A percentile compares a stretch with the other conserved stretches of the same genome.
phyloP scores from a whole-genome alignment of 2,797 vertebrate species.

The Enteromius treurensis region DNA sequence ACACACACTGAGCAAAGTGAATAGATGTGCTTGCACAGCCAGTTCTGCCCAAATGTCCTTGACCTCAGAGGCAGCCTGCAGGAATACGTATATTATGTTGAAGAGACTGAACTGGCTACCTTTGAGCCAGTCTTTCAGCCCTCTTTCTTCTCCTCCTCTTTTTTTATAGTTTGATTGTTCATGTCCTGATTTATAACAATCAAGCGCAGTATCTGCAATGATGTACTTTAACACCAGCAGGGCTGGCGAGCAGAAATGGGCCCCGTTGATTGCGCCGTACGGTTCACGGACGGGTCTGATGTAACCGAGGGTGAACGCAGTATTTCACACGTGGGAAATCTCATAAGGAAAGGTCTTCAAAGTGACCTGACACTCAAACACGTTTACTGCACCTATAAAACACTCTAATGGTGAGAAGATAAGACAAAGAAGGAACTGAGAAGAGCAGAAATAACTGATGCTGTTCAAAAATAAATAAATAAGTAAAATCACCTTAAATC shows the following conservation, averaged over 20 bases:
- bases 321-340: conserved; percentile 47
- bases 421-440: conserved; percentile 26
- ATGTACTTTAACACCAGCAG: conserved; percentile 34
- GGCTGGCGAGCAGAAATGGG: conserved; percentile 28
- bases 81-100: conserved; percentile 49
- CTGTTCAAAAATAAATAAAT: neutral
- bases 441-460: conserved; percentile 1
- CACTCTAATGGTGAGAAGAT: conserved; percentile 20
- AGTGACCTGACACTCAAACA: conserved; percentile 31
- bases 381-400: conserved; percentile 38
- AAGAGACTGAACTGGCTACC: conserved; percentile 49
- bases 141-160: conserved; percentile 51
- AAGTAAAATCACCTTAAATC: neutral
- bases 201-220: conserved; percentile 47
- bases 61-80: conserved; percentile 65
- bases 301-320: conserved; percentile 21
- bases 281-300: conserved; percentile 46
- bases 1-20: conserved; percentile 37
- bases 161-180: conserved; percentile 62
- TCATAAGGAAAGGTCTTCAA: conserved; percentile 27
- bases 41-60: conserved; percentile 64
- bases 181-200: conserved; percentile 71
- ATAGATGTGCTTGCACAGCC: conserved; percentile 60
- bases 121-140: conserved; percentile 55
- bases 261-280: conserved; percentile 47